phyloP scores from a whole-genome alignment of 2,888 invertebrate species.

The Diadegma fenestrale region DNA sequence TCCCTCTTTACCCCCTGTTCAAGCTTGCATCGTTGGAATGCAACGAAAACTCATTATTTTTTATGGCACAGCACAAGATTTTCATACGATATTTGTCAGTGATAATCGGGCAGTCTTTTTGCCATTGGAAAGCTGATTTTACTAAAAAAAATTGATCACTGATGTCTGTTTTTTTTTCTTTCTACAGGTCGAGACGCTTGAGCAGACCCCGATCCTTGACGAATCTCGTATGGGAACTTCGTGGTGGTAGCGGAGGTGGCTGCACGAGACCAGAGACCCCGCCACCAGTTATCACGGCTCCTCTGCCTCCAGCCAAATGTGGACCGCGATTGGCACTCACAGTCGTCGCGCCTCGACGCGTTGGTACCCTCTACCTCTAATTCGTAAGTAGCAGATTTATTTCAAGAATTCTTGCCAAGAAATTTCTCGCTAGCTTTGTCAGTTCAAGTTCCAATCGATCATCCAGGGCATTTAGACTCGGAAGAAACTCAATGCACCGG shows the following conservation, averaged over 20 bases:
- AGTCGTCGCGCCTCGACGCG: conserved; percentile 84
- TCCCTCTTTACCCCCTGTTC: not conserved
- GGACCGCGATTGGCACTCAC: conserved; percentile 85
- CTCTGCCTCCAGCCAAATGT: conserved; percentile 85
- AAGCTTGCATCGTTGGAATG: too few relatives aligned
- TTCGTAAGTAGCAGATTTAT: conserved; percentile 77
- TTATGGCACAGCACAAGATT: too few relatives aligned
- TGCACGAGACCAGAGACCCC: conserved; percentile 82
- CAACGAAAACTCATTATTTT: too few relatives aligned
- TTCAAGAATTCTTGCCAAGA: too few relatives aligned
- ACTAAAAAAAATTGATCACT: too few relatives aligned
- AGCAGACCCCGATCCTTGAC: conserved; percentile 94
- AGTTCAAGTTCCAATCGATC: not conserved
- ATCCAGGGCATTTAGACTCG: not conserved
- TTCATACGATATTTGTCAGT: too few relatives aligned
- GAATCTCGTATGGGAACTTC: conserved; percentile 93
- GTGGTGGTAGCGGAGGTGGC: conserved; percentile 82
- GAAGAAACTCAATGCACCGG: not conserved
- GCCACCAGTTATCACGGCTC: conserved; percentile 82
- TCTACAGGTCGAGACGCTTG: conserved; percentile 88
- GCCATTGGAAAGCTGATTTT: too few relatives aligned
- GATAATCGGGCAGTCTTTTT: too few relatives aligned
- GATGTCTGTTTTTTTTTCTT: not conserved
- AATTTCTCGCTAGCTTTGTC: too few relatives aligned
- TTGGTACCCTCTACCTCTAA: conserved; percentile 86